Conservation (phyloP, 2,888 invertebrate genomes). For the Tinea semifulvella region DNA sequence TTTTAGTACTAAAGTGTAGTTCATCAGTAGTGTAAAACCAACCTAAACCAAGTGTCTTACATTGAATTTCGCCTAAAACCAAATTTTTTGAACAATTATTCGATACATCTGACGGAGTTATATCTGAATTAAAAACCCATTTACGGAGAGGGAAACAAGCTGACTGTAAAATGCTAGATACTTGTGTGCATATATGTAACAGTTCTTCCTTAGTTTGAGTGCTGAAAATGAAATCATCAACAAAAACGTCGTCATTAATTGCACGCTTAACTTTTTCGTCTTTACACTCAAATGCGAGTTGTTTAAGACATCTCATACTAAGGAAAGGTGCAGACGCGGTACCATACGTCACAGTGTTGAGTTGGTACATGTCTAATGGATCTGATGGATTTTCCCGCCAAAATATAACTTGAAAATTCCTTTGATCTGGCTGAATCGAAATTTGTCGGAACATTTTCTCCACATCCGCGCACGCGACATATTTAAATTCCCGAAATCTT, state of each 20-base stretch:
- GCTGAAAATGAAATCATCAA: conserved; percentile 24
- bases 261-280: conserved; percentile 21
- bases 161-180: conserved; percentile 16
- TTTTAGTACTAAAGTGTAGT: conserved; percentile 22
- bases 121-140: conserved; percentile 21
- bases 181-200: conserved; percentile 1
- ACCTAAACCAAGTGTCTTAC: conserved; percentile 20
- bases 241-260: conserved; percentile 23
- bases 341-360: conserved; percentile 26
- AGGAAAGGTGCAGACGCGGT: conserved; percentile 27
- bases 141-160: conserved; percentile 22
- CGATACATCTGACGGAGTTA: neutral
- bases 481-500: conserved; percentile 22
- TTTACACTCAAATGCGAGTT: conserved; percentile 26
- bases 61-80: conserved; percentile 18
- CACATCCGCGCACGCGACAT: conserved; percentile 25
- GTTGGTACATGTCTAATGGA: conserved; percentile 21
- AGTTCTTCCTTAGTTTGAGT: conserved; percentile 14
- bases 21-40: conserved; percentile 18
- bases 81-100: conserved; percentile 12
- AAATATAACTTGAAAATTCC: conserved; percentile 27
- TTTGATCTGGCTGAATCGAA: conserved; percentile 22
- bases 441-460: conserved; percentile 29
- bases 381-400: conserved; percentile 25
- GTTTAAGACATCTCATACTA: conserved; percentile 25